Evolutionary conservation across 2,888 invertebrate species (phyloP), one percentile per base, ranked within the genome.

Genomic region (Anthophora plumipes): DNA sequence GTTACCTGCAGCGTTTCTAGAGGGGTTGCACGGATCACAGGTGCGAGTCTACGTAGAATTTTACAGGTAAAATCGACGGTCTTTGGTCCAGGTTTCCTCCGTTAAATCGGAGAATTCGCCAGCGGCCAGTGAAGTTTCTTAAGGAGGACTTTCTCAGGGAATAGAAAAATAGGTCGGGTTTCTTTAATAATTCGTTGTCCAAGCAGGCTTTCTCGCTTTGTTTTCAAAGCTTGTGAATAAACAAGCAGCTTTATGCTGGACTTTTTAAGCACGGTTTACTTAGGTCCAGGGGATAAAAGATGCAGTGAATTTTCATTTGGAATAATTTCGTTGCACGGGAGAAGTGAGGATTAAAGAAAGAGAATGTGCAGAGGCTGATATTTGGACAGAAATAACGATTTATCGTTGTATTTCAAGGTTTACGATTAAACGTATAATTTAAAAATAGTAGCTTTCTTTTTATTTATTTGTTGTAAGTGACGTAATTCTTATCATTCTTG

Each of bases 21-120:
- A 12, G 41, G 41, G n/a, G 39, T 17, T 17, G 54, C 12, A 60
- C 12, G 63, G 67, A 48, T 39, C 12, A 54, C 63, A 71, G 82
- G 82, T 75, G 63, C 59, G 25, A 41, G 48, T 14, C 59, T 20
- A 22, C 50, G 20, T 7, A 1, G 14, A 43, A 43, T 9, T 54
- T 69, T 48, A 39, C 66, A 77, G 73, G 80, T 80, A 66, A n/a
- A 46, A 61, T 64, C 50, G 25, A 41, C 22, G 14, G 48, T 14
- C 12, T 0, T 63, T 41, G 12, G 57, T 63, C 37, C 14, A 55
- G 39, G 9, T 22, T 22, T n/a, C n/a, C n/a, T n/a, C n/a, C n/a
- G n/a, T n/a, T 12, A 11, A 61, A 68, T 60, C 12, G 1, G 9
- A 41, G 12, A 39, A 68, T 48, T 22, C 11, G 6, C 0, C 8